These are phyloP conservation scores for Micronisus gabar DNA, from an alignment of 2,113 vertebrate species.

Conservation along the genomic window DNA sequence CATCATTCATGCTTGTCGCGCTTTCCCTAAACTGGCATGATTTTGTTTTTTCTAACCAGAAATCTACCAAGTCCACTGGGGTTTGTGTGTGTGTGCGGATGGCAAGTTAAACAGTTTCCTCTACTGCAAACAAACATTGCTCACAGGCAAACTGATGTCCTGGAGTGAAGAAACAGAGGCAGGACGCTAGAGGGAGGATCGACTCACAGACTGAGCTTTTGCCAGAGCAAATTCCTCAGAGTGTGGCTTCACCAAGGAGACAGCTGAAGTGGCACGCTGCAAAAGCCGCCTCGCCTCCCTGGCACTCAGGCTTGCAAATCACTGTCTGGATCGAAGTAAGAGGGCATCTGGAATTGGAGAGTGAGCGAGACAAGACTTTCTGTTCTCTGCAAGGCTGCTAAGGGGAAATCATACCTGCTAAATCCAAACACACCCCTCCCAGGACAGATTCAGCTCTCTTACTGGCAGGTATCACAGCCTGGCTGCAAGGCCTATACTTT, in stretches of 20 bases:
- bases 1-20: not conserved
- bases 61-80: not conserved
- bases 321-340: not conserved
- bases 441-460: not conserved
- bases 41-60: not conserved
- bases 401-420: not conserved
- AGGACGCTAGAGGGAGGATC: slow-evolving; percentile 23
- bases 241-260: not conserved
- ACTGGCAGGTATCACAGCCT: not conserved
- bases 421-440: not conserved
- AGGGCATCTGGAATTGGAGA: not conserved
- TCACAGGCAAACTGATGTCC: not conserved
- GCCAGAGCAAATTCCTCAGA: not conserved
- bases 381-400: not conserved
- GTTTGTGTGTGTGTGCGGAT: not conserved
- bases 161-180: not conserved
- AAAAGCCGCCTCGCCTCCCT: not conserved
- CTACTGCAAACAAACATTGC: not conserved
- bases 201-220: not conserved
- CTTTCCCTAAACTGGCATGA: not conserved
- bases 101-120: not conserved
- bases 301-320: not conserved
- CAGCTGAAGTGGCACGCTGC: not conserved
- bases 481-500: not conserved
- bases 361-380: not conserved